Evolutionary conservation across 2,113 vertebrate species (phyloP).

Genomic region (Scopus umbretta): DNA sequence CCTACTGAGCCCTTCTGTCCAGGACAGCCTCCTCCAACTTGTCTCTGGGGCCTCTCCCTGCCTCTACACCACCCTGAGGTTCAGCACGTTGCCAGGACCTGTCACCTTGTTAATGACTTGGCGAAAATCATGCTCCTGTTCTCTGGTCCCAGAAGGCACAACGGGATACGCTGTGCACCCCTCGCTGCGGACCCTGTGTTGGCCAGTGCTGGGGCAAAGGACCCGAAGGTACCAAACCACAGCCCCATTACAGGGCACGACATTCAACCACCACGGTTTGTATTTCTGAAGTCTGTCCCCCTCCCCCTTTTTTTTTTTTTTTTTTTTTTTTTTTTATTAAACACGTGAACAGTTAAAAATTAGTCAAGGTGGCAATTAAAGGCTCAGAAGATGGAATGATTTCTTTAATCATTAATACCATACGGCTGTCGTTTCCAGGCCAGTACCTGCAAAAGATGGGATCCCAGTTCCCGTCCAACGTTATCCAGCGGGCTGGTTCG

Average conservation of each 20-base stretch:
- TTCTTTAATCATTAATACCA: slow-evolving; percentile 62
- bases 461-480: slow-evolving; percentile 90
- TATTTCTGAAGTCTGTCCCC: not conserved
- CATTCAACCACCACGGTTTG: fast-evolving
- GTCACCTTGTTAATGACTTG: not conserved
- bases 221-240: not conserved
- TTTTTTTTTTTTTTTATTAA: not conserved
- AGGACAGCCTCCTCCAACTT: not conserved
- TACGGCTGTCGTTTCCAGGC: not conserved
- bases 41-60: not conserved
- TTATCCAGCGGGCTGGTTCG: slow-evolving; percentile 87
- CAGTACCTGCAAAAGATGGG: slow-evolving; percentile 93
- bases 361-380: slow-evolving; percentile 45
- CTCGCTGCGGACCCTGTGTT: fast-evolving
- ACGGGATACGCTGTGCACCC: no score
- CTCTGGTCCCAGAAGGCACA: not conserved
- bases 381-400: slow-evolving; percentile 1
- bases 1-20: not conserved
- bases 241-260: fast-evolving
- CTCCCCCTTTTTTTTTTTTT: not conserved
- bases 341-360: slow-evolving; percentile 44
- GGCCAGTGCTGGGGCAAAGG: not conserved
- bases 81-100: not conserved
- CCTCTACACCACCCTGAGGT: not conserved
- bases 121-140: not conserved